Evolutionary conservation across 2,888 invertebrate genomes (phyloP).

Genomic region (Bursaphelenchus okinawaensis): DNA sequence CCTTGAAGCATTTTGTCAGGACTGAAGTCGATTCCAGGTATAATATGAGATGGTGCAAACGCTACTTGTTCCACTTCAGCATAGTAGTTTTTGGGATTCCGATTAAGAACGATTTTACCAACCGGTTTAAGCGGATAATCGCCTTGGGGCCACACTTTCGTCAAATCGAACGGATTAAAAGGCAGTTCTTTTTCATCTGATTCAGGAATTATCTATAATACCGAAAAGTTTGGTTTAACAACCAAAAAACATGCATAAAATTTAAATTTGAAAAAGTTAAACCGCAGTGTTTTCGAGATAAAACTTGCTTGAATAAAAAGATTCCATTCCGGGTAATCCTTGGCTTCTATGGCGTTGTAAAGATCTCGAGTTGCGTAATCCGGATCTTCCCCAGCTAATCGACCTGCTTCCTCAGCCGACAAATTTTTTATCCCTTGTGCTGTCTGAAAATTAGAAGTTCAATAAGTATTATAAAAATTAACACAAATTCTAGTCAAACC

Average conservation of each 20-base stretch:
- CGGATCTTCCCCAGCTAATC: slow-evolving; percentile 53
- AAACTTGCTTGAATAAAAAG: slow-evolving; percentile 59
- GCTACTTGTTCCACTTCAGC: slow-evolving; percentile 58
- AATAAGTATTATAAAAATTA: not conserved
- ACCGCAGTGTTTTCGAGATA: not conserved
- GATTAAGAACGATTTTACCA: slow-evolving; percentile 52
- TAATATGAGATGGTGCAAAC: slow-evolving; percentile 55
- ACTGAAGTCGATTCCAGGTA: slow-evolving; percentile 58
- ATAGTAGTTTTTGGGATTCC: slow-evolving; percentile 56
- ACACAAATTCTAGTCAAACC: not conserved
- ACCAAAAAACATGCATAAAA: slow-evolving; percentile 36
- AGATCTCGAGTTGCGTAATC: slow-evolving; percentile 60
- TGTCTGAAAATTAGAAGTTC: slow-evolving; percentile 35
- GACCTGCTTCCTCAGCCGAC: slow-evolving; percentile 34
- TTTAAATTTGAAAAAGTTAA: too few species aligned
- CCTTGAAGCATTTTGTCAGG: slow-evolving; percentile 59
- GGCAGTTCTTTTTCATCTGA: slow-evolving; percentile 59
- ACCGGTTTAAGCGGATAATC: slow-evolving; percentile 56
- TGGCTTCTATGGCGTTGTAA: slow-evolving; percentile 59
- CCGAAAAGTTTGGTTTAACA: too few species aligned
- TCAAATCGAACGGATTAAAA: slow-evolving; percentile 63
- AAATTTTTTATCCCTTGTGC: slow-evolving; percentile 53
- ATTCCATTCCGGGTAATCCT: slow-evolving; percentile 61
- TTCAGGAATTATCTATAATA: too few species aligned
- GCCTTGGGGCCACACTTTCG: slow-evolving; percentile 58